phyloP scores from a whole-genome alignment of 2,888 invertebrate genomes.

The Tineola bisselliella region DNA sequence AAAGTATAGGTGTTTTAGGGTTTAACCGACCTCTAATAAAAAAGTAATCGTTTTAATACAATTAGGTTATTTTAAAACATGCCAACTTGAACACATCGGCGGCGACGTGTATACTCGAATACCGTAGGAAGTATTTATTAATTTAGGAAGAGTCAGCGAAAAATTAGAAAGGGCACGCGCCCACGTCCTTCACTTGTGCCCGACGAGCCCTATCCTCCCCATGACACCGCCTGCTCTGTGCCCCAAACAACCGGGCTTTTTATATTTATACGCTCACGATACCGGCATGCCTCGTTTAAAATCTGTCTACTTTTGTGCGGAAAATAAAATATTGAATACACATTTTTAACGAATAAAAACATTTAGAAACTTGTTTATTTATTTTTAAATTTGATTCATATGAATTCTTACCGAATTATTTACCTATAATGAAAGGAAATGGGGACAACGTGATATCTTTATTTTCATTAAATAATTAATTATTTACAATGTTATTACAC shows the following conservation, averaged over 20 bases:
- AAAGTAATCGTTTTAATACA: not conserved
- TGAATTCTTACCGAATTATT: too few species aligned
- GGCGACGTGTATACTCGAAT: not conserved
- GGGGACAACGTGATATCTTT: too few species aligned
- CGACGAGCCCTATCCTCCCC: slow-evolving; percentile 16
- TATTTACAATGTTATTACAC: too few species aligned
- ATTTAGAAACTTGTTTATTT: too few species aligned
- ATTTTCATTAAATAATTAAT: too few species aligned
- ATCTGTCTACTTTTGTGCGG: not conserved
- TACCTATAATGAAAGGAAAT: too few species aligned
- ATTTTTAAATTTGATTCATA: too few species aligned
- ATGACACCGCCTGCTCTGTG: not conserved
- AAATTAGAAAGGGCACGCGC: slow-evolving; percentile 23
- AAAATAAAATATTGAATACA: not conserved
- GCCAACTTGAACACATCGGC: not conserved
- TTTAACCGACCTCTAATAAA: not conserved
- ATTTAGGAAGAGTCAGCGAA: slow-evolving; percentile 30
- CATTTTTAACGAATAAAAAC: not conserved
- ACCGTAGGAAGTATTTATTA: slow-evolving; percentile 26
- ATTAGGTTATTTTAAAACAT: slow-evolving; percentile 3
- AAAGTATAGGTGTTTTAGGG: not conserved
- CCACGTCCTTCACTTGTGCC: slow-evolving; percentile 18
- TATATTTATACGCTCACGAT: slow-evolving; percentile 3
- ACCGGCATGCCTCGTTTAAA: not conserved
- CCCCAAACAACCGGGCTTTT: not conserved